phyloP scores from a whole-genome alignment of 2,888 invertebrate genomes.

The Ditula angustiorana region DNA sequence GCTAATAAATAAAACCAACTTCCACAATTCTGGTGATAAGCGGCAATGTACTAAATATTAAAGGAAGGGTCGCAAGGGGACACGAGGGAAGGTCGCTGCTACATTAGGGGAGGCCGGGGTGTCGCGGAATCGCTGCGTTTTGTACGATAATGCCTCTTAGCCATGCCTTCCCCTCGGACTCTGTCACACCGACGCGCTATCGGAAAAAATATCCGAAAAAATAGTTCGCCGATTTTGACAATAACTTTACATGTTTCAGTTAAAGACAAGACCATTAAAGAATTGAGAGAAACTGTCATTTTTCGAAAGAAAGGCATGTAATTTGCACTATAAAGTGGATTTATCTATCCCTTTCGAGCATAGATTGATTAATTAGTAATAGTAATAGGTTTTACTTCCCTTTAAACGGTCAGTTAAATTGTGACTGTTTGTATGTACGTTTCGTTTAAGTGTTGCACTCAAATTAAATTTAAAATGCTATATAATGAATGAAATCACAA shows the following conservation, averaged over 20 bases:
- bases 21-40: conserved; percentile 3
- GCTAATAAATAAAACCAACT: neutral
- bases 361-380: too few species aligned
- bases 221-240: neutral
- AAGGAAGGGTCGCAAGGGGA: conserved; percentile 42
- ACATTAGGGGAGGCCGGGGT: conserved; percentile 43
- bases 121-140: conserved; percentile 65
- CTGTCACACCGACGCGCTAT: conserved; percentile 43
- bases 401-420: too few species aligned
- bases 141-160: conserved; percentile 66
- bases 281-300: too few species aligned
- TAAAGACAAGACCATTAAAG: too few species aligned
- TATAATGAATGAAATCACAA: too few species aligned
- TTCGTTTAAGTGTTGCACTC: too few species aligned
- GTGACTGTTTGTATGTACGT: too few species aligned
- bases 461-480: too few species aligned
- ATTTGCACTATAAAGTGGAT: too few species aligned
- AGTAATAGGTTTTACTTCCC: too few species aligned
- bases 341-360: too few species aligned
- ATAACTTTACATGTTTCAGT: neutral
- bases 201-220: neutral
- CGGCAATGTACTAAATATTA: conserved; percentile 46
- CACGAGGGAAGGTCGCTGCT: conserved; percentile 37
- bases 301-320: too few species aligned
- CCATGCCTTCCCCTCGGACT: conserved; percentile 41